Evolutionary conservation across 2,797 vertebrate species (phyloP).

Genomic region (Acipenser oxyrinchus): DNA sequence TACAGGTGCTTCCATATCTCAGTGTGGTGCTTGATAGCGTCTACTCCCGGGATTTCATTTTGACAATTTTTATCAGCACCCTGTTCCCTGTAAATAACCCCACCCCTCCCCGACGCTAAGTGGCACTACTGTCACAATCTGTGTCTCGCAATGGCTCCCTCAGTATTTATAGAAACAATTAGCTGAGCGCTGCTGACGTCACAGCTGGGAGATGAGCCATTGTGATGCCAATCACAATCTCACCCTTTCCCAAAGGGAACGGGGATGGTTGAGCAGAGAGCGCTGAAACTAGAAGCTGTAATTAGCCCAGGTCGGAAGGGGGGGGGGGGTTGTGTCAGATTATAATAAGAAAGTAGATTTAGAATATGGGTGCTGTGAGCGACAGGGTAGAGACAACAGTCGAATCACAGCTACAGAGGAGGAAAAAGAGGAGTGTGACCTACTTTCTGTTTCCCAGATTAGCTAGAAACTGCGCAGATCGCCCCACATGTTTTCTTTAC

Average conservation of each 20-base stretch:
- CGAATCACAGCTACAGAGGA: too few relatives aligned
- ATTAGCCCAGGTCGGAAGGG: constrained; percentile 7
- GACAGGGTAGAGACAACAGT: too few relatives aligned
- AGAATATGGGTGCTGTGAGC: too few relatives aligned
- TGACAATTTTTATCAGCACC: neutral
- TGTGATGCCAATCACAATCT: constrained; percentile 26
- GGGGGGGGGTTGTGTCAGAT: neutral
- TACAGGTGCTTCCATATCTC: neutral
- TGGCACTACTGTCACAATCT: constrained; percentile 18
- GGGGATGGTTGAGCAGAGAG: constrained; percentile 7
- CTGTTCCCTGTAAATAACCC: neutral
- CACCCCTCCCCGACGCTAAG: constrained; percentile 10
- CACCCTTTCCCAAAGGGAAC: constrained; percentile 21
- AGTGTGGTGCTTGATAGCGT: neutral
- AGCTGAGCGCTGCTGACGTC: constrained; percentile 37
- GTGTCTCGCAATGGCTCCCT: constrained; percentile 15
- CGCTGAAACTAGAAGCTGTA: constrained; percentile 17
- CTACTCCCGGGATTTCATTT: neutral
- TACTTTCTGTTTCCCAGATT: too few relatives aligned
- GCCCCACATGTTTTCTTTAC: neutral
- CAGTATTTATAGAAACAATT: constrained; percentile 40
- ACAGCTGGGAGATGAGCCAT: constrained; percentile 24
- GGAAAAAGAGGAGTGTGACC: too few relatives aligned
- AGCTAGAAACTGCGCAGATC: too few relatives aligned
- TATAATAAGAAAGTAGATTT: neutral